Evolutionary conservation across 2,797 vertebrate genomes (phyloP).

Genomic region (Harpagifer antarcticus): DNA sequence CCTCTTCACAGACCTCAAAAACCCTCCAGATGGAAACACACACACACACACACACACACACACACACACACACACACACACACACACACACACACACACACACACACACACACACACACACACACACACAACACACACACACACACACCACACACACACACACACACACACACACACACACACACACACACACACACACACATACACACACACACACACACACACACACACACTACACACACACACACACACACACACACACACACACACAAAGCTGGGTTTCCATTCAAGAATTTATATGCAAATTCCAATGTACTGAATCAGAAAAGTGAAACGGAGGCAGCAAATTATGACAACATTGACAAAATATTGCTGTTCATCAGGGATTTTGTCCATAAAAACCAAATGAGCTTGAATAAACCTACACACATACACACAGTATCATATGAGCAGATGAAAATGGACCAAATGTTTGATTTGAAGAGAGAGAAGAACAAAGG

Average conservation of each 20-base stretch:
- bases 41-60: constrained; percentile 21
- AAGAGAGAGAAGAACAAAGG: not conserved
- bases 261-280: not conserved
- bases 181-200: too few relatives aligned
- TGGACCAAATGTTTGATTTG: not conserved
- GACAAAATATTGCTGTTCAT: constrained; percentile 14
- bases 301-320: constrained; percentile 30
- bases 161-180: too few relatives aligned
- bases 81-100: too few relatives aligned
- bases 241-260: too few relatives aligned
- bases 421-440: not conserved
- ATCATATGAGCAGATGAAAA: not conserved
- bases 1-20: constrained; percentile 34
- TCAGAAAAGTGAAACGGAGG: constrained; percentile 37
- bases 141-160: too few relatives aligned
- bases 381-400: not conserved
- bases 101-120: too few relatives aligned
- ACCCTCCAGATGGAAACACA: constrained; percentile 41
- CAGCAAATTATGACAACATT: constrained; percentile 12
- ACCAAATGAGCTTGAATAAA: not conserved
- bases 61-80: too few relatives aligned
- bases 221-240: too few relatives aligned
- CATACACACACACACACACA: too few relatives aligned
- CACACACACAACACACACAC: too few relatives aligned
- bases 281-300: constrained; percentile 50